Base-by-base conservation (phyloP, 1,140 invertebrate genomes). In the Galendromus occidentalis region DNA sequence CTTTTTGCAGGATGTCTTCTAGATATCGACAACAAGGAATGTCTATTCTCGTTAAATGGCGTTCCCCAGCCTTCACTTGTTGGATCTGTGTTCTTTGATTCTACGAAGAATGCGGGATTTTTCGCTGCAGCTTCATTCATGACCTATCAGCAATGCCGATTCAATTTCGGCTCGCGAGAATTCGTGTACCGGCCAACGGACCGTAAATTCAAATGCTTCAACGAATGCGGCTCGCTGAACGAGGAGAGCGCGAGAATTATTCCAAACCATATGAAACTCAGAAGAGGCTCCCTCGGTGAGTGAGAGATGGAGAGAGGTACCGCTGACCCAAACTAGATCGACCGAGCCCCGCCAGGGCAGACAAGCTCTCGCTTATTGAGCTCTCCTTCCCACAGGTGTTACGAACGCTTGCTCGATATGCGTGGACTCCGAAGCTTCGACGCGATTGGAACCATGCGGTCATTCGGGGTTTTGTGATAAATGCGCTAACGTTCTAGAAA, bases 51-150 rank as follows among this genome's bases (percentile, higher is more conserved):
- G 22, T 69, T 77, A 17, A 77, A 77, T 70, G 76, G 76, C 25
- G 64, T 73, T 22, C 45, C 70, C 20, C 72, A 76, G 20, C 71
- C 51, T 5, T 17, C 51, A 22, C 14, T 14, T 18, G 51, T 59
- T 1, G 25, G 51, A 20, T 25, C 51, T 1, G 14, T 33, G 12
- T 71, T 69, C 71, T 67, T 65, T 55, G 30, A 66, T 69, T 78
- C 51, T 79, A 44, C 72, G 33, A 59, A 59, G 25, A 90, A 87
- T 69, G 79, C 80, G 70, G 89, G 88, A 65, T 92, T 91, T 77
- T 93, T 91, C 77, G 88, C 91, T 47, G 90, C 88, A 14, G 90
- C 89, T 1, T 92, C 88, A 77, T 92, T 93, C 73, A 93, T 94
- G 90, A 88, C 88, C 65, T 93, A 91, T 77, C 90, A 95, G 73